Conservation (phyloP, 2,797 vertebrate genomes). For the Pseudomugil tenellus region DNA sequence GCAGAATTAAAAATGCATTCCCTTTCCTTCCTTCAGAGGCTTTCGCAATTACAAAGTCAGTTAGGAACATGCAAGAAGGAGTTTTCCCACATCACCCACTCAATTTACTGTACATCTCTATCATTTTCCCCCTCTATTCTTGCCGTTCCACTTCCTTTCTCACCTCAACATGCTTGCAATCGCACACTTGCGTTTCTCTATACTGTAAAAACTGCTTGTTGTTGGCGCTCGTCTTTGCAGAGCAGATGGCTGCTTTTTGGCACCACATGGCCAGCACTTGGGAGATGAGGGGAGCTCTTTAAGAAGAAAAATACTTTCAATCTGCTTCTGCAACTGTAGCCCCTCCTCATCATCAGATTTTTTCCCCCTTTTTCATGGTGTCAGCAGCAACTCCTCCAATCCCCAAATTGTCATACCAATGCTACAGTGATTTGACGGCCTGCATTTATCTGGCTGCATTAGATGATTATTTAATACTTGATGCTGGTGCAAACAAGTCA, state of each 20-base stretch:
- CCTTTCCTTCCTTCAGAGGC: conserved; percentile 52
- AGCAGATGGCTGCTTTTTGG: conserved; percentile 78
- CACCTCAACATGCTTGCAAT: conserved; percentile 25
- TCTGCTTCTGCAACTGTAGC: conserved; percentile 70
- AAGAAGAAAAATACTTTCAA: conserved; percentile 77
- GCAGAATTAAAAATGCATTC: conserved; percentile 66
- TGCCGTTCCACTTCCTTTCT: conserved; percentile 24
- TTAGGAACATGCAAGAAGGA: conserved; percentile 33
- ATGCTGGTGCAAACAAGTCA: conserved; percentile 59
- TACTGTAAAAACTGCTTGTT: conserved; percentile 46
- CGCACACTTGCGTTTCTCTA: conserved; percentile 10
- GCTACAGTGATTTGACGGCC: conserved; percentile 7
- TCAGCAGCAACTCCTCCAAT: conserved; percentile 30
- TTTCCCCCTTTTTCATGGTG: conserved; percentile 4
- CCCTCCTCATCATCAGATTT: conserved; percentile 53
- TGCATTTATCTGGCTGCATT: conserved; percentile 21
- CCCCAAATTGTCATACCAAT: conserved; percentile 4
- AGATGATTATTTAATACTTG: conserved; percentile 59
- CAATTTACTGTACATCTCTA: conserved; percentile 30
- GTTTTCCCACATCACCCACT: conserved; percentile 32
- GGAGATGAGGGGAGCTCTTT: conserved; percentile 71
- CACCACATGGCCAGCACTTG: conserved; percentile 71
- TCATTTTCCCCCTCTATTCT: conserved; percentile 11
- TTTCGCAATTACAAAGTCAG: conserved; percentile 55
- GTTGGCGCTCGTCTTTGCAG: conserved; percentile 64